Conservation (phyloP, 2,888 invertebrate species). For the Tetragnatha montana region DNA sequence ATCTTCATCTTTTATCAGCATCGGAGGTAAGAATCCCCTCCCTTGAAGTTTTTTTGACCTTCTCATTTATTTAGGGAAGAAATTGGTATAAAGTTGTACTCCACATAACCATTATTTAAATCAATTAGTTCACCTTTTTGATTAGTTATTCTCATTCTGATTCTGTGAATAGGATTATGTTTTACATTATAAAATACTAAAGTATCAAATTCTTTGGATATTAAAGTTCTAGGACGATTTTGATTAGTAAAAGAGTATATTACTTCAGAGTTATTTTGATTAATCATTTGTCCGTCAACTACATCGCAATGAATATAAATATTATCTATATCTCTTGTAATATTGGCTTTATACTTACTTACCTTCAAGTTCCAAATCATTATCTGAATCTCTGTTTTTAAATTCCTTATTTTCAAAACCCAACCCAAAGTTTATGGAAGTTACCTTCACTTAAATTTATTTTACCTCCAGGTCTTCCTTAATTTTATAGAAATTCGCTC, state of each 20-base stretch:
- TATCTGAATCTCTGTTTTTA: too few relatives aligned
- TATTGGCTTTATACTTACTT: background rate
- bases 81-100: background rate
- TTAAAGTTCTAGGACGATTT: too few relatives aligned
- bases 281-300: slow-evolving; percentile 9
- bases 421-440: slow-evolving; percentile 21
- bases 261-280: background rate
- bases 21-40: background rate
- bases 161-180: slow-evolving; percentile 4
- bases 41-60: slow-evolving; percentile 15
- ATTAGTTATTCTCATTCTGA: slow-evolving; percentile 32
- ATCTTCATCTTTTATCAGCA: too few relatives aligned
- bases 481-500: slow-evolving; percentile 17
- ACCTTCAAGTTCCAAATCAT: too few relatives aligned
- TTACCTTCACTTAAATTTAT: slow-evolving; percentile 9
- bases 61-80: background rate
- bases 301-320: slow-evolving; percentile 39
- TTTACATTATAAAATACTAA: slow-evolving; percentile 10
- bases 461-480: background rate
- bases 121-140: slow-evolving; percentile 8
- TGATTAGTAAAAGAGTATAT: too few relatives aligned
- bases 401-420: too few relatives aligned
- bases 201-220: too few relatives aligned
- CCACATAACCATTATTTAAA: background rate
- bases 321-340: slow-evolving; percentile 7